A percentile compares a stretch with the other conserved stretches of the same genome.
Evolutionary conservation across 2,888 invertebrate species (phyloP).

Genomic region (Imbricaverruca yamaguchii): DNA sequence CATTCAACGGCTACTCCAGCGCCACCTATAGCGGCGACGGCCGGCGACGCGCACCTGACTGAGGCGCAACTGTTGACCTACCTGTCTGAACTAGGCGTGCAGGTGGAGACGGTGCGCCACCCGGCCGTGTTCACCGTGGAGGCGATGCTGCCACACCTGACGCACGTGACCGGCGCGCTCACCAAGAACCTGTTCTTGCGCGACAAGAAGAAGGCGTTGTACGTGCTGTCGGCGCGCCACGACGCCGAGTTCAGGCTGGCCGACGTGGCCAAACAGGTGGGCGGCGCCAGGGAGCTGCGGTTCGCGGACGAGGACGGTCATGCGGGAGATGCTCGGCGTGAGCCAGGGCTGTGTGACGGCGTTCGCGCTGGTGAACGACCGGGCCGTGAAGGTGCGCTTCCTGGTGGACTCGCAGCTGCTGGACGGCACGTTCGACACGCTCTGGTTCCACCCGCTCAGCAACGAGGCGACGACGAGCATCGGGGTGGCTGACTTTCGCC

Average conservation of each 20-base stretch:
- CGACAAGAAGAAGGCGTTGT: conserved; percentile 42
- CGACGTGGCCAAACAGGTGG: conserved; percentile 38
- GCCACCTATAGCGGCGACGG: neutral
- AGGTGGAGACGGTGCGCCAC: conserved; percentile 24
- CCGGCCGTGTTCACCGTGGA: conserved; percentile 41
- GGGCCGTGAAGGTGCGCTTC: conserved; percentile 37
- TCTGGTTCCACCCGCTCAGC: conserved; percentile 41
- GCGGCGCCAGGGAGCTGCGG: conserved; percentile 39
- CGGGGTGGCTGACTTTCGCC: conserved; percentile 35
- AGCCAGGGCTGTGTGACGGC: conserved; percentile 41
- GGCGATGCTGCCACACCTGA: conserved; percentile 36
- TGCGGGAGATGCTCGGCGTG: conserved; percentile 40
- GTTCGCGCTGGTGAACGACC: conserved; percentile 41
- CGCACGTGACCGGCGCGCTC: conserved; percentile 35
- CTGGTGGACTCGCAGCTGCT: conserved; percentile 35
- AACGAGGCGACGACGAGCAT: conserved; percentile 38
- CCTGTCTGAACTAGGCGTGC: neutral
- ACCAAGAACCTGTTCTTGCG: conserved; percentile 42
- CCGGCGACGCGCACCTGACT: neutral
- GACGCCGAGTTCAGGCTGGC: conserved; percentile 39
- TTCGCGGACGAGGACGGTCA: conserved; percentile 39
- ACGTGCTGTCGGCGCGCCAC: conserved; percentile 40
- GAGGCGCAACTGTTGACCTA: neutral
- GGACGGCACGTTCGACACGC: conserved; percentile 33
- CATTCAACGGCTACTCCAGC: no score